Base-by-base conservation (phyloP, 2,797 vertebrate species). In the Karalla daura region DNA sequence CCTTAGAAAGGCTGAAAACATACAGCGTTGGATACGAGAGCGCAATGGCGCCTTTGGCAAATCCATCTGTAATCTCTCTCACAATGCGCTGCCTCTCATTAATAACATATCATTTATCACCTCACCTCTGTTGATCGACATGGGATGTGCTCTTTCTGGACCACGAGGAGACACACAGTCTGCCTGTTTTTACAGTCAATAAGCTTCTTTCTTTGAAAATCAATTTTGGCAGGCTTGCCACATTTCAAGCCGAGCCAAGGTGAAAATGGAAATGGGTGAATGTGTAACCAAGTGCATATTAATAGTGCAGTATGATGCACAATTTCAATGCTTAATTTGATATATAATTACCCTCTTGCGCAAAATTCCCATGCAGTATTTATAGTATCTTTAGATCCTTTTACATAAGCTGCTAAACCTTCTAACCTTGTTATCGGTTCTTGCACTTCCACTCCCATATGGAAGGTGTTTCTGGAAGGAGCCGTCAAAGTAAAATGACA, bases 1-100 rank as follows among this genome's bases (percentile, higher is more conserved):
- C 18, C 5, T 30, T 37, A 37, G 46, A 63, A 65, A 47, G 17
- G 47, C 49, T 63, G 24, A 25, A 70, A 64, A 61, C 61, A 67
- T 62, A 64, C 67, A 77, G 32, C 2, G 4, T n/a, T 62, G 41
- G 36, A 27, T 82, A 53, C 43, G 54, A 67, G 13, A 61, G 17
- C 32, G 47, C 36, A 64, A 68, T 33, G 47, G 60, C 2, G 44
- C 43, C 65, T 69, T 75, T 62, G 65, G 62, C 53, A 72, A 86
- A 78, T 39, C 53, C 56, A 67, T 47, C 52, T 61, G 50, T 54
- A 69, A 66, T 78, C 20, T 66, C n/a, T 54, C 39, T 64, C 44
- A 50, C 61, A 69, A 47, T 53, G 47, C 25, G 69, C 55, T 70
- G 72, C 59, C 25, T 80, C 69, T 76, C 65, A 52, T 83, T 86